Evolutionary conservation across 2,113 vertebrate genomes (phyloP).

Genomic region (Zosterops japonicus): DNA sequence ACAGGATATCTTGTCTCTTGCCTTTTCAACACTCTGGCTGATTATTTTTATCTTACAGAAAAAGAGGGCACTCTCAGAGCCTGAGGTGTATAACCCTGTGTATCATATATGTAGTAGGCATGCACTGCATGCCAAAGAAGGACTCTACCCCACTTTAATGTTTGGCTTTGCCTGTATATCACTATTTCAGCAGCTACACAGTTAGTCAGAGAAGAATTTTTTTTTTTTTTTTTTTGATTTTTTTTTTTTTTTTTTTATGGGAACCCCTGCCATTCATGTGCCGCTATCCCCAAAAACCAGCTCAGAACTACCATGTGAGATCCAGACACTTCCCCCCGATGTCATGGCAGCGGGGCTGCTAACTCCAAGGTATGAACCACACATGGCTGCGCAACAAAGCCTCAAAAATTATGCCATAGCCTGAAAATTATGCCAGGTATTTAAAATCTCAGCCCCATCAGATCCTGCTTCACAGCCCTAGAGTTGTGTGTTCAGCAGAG

Average conservation of each 20-base stretch:
- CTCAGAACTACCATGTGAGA: neutral
- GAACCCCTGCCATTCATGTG: neutral
- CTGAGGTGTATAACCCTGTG: neutral
- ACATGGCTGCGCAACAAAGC: neutral
- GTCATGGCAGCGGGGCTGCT: neutral
- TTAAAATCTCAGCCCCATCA: neutral
- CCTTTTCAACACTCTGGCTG: neutral
- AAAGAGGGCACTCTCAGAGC: neutral
- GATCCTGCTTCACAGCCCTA: neutral
- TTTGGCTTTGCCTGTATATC: neutral
- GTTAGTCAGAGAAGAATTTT: neutral
- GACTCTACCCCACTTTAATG: neutral
- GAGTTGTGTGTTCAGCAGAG: neutral
- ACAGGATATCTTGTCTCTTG: neutral
- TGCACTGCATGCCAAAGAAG: neutral
- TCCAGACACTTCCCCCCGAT: rapidly evolving
- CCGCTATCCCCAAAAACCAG: neutral
- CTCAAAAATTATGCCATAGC: neutral
- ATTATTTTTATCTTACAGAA: neutral
- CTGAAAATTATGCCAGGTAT: neutral
- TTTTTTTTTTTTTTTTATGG: neutral
- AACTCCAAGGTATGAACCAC: neutral
- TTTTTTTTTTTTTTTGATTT: neutral
- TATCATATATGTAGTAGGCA: neutral
- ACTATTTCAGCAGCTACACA: neutral